Evolutionary conservation across 2,113 vertebrate genomes (phyloP), one percentile per base, ranked within the genome.

Genomic region (Lagenorhynchus albirostris): DNA sequence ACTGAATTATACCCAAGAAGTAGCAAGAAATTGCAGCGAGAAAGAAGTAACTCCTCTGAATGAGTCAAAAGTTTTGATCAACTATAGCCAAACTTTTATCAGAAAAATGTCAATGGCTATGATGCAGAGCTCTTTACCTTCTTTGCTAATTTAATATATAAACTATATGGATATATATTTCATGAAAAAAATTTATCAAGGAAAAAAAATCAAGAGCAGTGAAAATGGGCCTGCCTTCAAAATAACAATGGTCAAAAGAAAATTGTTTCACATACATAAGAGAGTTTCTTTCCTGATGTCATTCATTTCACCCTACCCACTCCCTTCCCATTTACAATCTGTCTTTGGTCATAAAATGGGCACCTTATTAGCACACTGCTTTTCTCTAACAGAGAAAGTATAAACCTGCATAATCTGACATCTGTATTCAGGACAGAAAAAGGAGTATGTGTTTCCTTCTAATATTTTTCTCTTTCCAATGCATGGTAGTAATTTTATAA

Each of bases 401-500:
- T 77, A 91, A 93, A 68, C 13, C 6, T 70, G 9, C 14, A 93
- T 36, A 91, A 58, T 82, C 76, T 96, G 68, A 77, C 63, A 93
- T 76, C 76, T 62, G 58, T 58, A 77, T 91, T 81, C 55, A 86
- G 20, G 36, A 94, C 10, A 79, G 36, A 84, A 97, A 50, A 97
- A 80, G 33, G 13, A 90, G 38, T 38, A 70, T 18, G 63, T 76
- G 79, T 47, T 95, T 96, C 3, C 25, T 92, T 96, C 80, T 73
- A 95, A 55, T 76, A 95, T 77, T 81, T 87, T 96, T 84, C 63
- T 91, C 79, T 97, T 85, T 80, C 60, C 76, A 94, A 80, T 74
- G 81, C 33, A 93, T 67, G 58, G 91, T 74, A 96, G 26, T 81
- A 36, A 89, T 87, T 97, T 96, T 23, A 74, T 92, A 23, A 62